A percentile compares a stretch with the other conserved stretches of the same genome.
Evolutionary conservation across 2,888 invertebrate species (phyloP).

Genomic region (Empis livida): DNA sequence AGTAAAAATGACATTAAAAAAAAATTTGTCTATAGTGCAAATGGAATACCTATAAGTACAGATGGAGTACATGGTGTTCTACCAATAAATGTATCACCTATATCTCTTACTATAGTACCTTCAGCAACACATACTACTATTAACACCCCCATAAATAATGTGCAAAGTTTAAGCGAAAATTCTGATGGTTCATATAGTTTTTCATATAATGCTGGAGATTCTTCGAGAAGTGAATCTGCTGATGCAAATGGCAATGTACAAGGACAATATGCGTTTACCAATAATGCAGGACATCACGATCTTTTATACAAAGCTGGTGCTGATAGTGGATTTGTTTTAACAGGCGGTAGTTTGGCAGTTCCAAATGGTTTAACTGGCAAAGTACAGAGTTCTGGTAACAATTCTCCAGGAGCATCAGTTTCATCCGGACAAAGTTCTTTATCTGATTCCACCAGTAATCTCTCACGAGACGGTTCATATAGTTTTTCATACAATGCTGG

Average conservation of each 20-base stretch:
- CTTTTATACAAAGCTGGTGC: conserved; percentile 60
- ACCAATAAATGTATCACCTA: conserved; percentile 10
- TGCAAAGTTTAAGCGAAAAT: neutral
- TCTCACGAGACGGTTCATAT: conserved; percentile 7
- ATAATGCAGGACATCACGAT: conserved; percentile 59
- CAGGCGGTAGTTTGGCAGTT: conserved; percentile 28
- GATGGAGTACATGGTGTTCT: conserved; percentile 26
- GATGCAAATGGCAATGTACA: conserved; percentile 27
- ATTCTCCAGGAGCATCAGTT: no score
- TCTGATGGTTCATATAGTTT: conserved; percentile 17
- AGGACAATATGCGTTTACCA: conserved; percentile 54
- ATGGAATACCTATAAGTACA: conserved; percentile 20
- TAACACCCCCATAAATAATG: no score
- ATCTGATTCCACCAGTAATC: no score
- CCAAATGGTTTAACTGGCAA: no score
- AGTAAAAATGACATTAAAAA: conserved; percentile 23
- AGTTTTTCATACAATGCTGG: conserved; percentile 25
- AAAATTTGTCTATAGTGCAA: conserved; percentile 21
- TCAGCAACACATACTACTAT: no score
- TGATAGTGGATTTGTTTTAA: conserved; percentile 48
- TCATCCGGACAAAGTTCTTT: no score
- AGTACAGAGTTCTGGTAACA: no score
- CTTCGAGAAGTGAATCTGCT: conserved; percentile 25
- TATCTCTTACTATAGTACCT: neutral
- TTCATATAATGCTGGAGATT: conserved; percentile 23